A percentile compares a stretch with the other conserved stretches of the same genome.
Evolutionary conservation across 2,113 vertebrate genomes (phyloP).

Genomic region (Australoheros scitulus): DNA sequence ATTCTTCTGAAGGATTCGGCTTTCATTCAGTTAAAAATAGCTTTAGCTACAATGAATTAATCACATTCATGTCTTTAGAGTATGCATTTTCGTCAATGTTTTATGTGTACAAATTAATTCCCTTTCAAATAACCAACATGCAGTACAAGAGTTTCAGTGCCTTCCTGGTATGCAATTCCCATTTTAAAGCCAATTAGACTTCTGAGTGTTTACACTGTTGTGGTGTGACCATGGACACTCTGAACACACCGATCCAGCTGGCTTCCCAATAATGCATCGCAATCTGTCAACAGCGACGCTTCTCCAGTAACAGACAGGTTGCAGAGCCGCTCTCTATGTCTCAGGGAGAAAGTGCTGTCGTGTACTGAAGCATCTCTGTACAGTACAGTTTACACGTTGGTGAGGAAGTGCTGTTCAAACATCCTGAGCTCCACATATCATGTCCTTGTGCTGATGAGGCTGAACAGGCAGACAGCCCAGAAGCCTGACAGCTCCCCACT

Average conservation of each 20-base stretch:
- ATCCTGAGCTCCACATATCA: constrained; percentile 56
- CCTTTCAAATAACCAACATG: constrained; percentile 2
- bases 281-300: constrained; percentile 42
- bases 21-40: neutral
- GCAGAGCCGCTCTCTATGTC: neutral
- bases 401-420: constrained; percentile 33
- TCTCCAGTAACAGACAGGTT: constrained; percentile 6
- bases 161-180: neutral
- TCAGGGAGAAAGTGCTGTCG: constrained; percentile 20
- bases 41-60: constrained; percentile 18
- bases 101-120: constrained; percentile 26
- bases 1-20: constrained; percentile 8
- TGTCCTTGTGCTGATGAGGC: constrained; percentile 62
- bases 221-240: constrained; percentile 7
- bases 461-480: constrained; percentile 53
- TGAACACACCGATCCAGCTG: constrained; percentile 37
- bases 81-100: constrained; percentile 19
- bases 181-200: constrained; percentile 24
- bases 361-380: constrained; percentile 22
- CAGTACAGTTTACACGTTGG: constrained; percentile 17
- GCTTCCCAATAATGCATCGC: constrained; percentile 37
- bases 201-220: constrained; percentile 4
- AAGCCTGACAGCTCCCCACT: constrained; percentile 59
- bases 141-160: constrained; percentile 12
- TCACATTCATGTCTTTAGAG: constrained; percentile 5